These are phyloP conservation scores for Nicator chloris DNA, from an alignment of 2,113 vertebrate species.

Conservation along the genomic window DNA sequence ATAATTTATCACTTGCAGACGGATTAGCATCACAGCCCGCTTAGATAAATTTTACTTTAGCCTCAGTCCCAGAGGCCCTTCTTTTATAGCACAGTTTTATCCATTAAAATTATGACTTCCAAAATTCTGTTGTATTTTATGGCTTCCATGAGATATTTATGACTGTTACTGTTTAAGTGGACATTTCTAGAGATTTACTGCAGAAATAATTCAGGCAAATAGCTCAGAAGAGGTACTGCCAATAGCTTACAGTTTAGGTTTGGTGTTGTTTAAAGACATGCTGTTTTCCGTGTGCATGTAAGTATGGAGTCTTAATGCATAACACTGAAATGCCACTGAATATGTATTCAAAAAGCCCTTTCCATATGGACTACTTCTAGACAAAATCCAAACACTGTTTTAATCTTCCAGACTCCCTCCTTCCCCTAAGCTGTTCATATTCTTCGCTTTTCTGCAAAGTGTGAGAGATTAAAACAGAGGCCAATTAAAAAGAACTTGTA, in stretches of 20 bases:
- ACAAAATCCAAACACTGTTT: not conserved
- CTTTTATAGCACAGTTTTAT: slow-evolving; percentile 77
- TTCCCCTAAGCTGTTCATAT: not conserved
- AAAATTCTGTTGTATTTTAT: slow-evolving; percentile 80
- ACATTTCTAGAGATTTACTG: slow-evolving; percentile 77
- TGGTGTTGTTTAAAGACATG: slow-evolving; percentile 16
- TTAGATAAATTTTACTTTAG: slow-evolving; percentile 73
- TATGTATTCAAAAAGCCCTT: not conserved
- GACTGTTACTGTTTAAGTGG: slow-evolving; percentile 70
- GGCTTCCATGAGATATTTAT: slow-evolving; percentile 76
- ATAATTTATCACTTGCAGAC: slow-evolving; percentile 77
- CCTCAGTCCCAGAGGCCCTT: slow-evolving; percentile 67
- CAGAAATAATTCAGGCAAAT: slow-evolving; percentile 70
- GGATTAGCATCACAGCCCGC: slow-evolving; percentile 66
- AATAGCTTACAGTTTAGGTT: slow-evolving; percentile 14
- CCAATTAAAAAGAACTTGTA: not conserved
- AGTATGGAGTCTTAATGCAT: not conserved
- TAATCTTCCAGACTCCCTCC: not conserved
- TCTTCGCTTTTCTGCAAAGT: not conserved
- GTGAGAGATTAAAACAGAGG: not conserved
- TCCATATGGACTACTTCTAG: not conserved
- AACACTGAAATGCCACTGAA: not conserved
- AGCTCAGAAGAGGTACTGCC: slow-evolving; percentile 50
- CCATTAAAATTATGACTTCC: slow-evolving; percentile 82
- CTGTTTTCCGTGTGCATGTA: not conserved